Conservation (phyloP, 2,888 invertebrate species). For the Scelioninae gen. 1 region DNA sequence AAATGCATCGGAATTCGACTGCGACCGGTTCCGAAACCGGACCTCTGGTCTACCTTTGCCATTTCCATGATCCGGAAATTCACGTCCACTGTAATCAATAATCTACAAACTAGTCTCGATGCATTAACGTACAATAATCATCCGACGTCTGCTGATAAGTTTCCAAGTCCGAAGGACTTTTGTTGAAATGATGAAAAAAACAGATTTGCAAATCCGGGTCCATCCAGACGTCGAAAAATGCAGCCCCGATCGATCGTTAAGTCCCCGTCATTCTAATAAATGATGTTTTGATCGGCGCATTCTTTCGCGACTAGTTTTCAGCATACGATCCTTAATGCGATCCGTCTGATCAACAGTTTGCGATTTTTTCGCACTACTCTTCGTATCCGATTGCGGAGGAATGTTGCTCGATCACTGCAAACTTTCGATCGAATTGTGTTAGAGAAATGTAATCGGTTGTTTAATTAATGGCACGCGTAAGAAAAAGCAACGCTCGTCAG, state of each 20-base stretch:
- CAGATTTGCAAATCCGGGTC: slow-evolving; percentile 61
- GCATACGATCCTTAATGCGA: slow-evolving; percentile 54
- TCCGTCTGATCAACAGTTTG: slow-evolving; percentile 28
- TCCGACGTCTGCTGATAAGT: slow-evolving; percentile 52
- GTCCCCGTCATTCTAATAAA: slow-evolving; percentile 66
- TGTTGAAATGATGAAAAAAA: slow-evolving; percentile 38
- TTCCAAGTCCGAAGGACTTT: slow-evolving; percentile 51
- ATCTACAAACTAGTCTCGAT: slow-evolving; percentile 55
- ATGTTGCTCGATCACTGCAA: slow-evolving; percentile 33
- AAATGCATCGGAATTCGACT: slow-evolving; percentile 64
- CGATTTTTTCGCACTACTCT: slow-evolving; percentile 37
- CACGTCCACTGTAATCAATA: slow-evolving; percentile 49
- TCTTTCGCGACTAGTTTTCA: slow-evolving; percentile 61
- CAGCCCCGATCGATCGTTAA: slow-evolving; percentile 67
- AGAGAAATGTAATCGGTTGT: slow-evolving; percentile 14
- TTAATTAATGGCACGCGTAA: slow-evolving; percentile 16
- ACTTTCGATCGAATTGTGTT: slow-evolving; percentile 19
- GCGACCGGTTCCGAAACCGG: slow-evolving; percentile 64
- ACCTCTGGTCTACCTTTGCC: slow-evolving; percentile 60
- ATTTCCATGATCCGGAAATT: slow-evolving; percentile 70
- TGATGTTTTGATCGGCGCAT: slow-evolving; percentile 68
- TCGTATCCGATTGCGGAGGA: slow-evolving; percentile 20
- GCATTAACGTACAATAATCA: slow-evolving; percentile 64
- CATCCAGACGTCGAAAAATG: slow-evolving; percentile 68
- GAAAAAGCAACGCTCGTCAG: slow-evolving; percentile 14